Percentiles rank a stretch among this genome's conserved stretches.
Evolutionary conservation across 1,140 invertebrate genomes (phyloP).

Genomic region (Elysia chlorotica): DNA sequence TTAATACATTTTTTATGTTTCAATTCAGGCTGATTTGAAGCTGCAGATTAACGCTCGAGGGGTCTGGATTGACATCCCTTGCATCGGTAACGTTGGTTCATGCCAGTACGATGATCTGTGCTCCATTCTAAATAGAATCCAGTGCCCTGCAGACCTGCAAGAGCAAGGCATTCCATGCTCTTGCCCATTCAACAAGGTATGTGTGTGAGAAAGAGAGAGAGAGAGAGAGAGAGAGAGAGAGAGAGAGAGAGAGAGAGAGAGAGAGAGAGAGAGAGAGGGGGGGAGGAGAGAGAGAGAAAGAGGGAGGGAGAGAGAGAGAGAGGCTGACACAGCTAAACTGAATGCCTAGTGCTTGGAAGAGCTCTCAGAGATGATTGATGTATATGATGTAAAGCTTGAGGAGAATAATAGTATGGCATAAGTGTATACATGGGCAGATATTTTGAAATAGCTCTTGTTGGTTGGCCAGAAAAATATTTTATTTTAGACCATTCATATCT

Average conservation of each 20-base stretch:
- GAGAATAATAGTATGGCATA: too few relatives aligned
- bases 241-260: background rate
- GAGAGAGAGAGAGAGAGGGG: background rate
- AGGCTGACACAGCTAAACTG: too few relatives aligned
- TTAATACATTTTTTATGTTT: background rate
- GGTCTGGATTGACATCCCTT: slow-evolving; percentile 15
- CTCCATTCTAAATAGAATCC: background rate
- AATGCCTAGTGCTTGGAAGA: too few relatives aligned
- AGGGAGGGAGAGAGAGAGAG: background rate
- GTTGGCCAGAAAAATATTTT: too few relatives aligned
- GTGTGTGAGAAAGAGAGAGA: background rate
- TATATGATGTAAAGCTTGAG: too few relatives aligned
- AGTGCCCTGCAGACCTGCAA: slow-evolving; percentile 5
- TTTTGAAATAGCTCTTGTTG: too few relatives aligned
- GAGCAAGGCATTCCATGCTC: background rate
- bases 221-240: background rate
- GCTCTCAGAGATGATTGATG: too few relatives aligned
- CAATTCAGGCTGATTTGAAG: background rate
- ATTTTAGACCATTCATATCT: too few relatives aligned
- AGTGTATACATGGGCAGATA: too few relatives aligned
- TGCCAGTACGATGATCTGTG: slow-evolving; percentile 10
- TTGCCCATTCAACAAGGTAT: slow-evolving; percentile 14
- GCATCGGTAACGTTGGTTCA: slow-evolving; percentile 10
- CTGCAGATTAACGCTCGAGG: background rate
- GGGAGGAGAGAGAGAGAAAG: background rate